Evolutionary conservation across 1,140 invertebrate genomes (phyloP), one percentile per base, ranked within the genome.

Genomic region (Parapsyche elsis): DNA sequence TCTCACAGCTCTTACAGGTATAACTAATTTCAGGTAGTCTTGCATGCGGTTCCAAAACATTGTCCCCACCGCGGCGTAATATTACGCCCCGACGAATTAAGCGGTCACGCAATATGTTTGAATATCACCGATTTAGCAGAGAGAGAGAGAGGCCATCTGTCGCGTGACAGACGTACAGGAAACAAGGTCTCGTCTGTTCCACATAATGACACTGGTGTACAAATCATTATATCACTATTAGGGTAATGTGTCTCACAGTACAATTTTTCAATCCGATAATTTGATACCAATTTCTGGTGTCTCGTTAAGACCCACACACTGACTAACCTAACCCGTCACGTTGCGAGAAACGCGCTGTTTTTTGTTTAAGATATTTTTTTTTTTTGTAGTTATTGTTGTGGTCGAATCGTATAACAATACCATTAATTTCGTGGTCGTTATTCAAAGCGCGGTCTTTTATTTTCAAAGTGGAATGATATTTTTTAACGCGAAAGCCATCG

Each of bases 181-280:
- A 79, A 82, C 77, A 57, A n/a, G 78, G 75, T 44, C 59, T 64
- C 64, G 21, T 61, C 64, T 53, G 81, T 82, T 82, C 78, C 81
- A 82, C 57, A 74, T 82, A 82, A 82, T 80, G 81, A 82, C 81
- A 82, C 81, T 78, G 71, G 21, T 26, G 26, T 1, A 16, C n/a
- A 61, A 78, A 76, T 80, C 76, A 80, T 73, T 73, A 80, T 73
- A 70, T 74, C 74, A 82, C 81, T 77, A 82, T 82, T 82, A 82
- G 79, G 76, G 80, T 70, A 78, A 80, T 79, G 76, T 80, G 79
- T 24, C 24, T 67, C 57, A 77, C 64, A 46, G 67, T 76, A 57
- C 38, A 45, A 73, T 74, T 71, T 82, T 80, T 78, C 76, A 74
- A 80, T 82, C 79, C 81, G 81, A 82, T 82, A 82, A 82, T 82